Evolutionary conservation across 2,888 invertebrate genomes (phyloP).

Genomic region (Electrophaes corylata): DNA sequence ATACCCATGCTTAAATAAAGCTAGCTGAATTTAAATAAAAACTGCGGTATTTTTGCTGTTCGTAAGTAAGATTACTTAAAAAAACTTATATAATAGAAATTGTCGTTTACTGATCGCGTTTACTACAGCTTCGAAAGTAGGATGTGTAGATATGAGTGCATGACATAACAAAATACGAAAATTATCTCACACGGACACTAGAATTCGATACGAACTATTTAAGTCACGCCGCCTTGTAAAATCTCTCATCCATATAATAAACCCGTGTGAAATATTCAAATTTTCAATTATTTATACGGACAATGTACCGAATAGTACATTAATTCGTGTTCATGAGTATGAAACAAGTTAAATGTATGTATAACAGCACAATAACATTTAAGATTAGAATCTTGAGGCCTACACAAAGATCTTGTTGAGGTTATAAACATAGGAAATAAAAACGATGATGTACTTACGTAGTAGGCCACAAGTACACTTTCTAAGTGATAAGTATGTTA

Average conservation of each 20-base stretch:
- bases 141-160: conserved; percentile 41
- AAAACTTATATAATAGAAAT: conserved; percentile 40
- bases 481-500: conserved; percentile 46
- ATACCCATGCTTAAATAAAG: neutral
- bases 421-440: conserved; percentile 29
- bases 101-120: conserved; percentile 49
- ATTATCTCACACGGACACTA: conserved; percentile 32
- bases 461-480: conserved; percentile 32
- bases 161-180: conserved; percentile 49
- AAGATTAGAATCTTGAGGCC: conserved; percentile 35
- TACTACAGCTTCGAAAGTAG: conserved; percentile 50
- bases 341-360: conserved; percentile 44
- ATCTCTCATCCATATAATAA: conserved; percentile 34
- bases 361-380: conserved; percentile 41
- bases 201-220: conserved; percentile 34
- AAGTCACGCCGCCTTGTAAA: conserved; percentile 22
- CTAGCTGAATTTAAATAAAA: neutral
- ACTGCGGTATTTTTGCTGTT: neutral
- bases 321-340: conserved; percentile 46
- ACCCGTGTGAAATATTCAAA: conserved; percentile 36
- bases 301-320: conserved; percentile 20
- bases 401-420: conserved; percentile 27
- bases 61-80: conserved; percentile 1
- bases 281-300: conserved; percentile 33
- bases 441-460: conserved; percentile 11